Base-by-base conservation (phyloP, 2,797 vertebrate genomes). In the Podarcis lilfordi region DNA sequence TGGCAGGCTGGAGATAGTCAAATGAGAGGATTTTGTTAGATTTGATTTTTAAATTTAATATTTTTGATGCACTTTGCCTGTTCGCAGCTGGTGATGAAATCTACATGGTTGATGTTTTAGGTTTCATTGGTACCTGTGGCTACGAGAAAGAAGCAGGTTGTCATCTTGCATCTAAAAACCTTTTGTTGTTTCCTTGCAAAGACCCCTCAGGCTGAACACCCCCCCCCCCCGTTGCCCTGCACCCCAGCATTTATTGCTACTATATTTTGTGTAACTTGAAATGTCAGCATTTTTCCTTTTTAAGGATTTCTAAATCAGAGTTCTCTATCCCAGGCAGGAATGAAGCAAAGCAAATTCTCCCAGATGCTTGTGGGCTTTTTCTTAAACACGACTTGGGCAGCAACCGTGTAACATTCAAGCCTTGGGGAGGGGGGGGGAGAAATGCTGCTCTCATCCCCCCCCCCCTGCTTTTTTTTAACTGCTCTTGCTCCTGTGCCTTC, bases 1-100 rank as follows among this genome's bases (percentile, higher is more conserved):
- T 91, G 88, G 11, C 87, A 87, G 86, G 45, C 2, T 35, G 45
- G 79, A 91, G 68, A 93, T 94, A 91, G 27, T 80, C 8, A 61
- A 89, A 59, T 85, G 91, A 89, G 89, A 89, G 91, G 89, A 13
- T 87, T 89, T 77, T 92, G 80, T 92, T 91, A 80, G 93, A 68
- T 91, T 89, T 82, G 88, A 79, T 32, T 91, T 27, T 84, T 90
- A 82, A 37, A 94, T 85, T 79, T 90, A 87, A 92, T 94, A 90
- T 95, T 95, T 96, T 94, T 92, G 90, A 72, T 91, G 86, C 86
- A 84, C 88, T 91, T 92, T 91, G 64, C 81, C 89, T 91, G 68
- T 66, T 90, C 90, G 91, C 86, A 94, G 91, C 82, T 13, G 90
- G 83, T 32, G 68, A 88, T 95, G 90, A 93, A 85, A 91, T 95